Conservation (phyloP, 1,140 invertebrate species). For the Monochamus saltuarius region DNA sequence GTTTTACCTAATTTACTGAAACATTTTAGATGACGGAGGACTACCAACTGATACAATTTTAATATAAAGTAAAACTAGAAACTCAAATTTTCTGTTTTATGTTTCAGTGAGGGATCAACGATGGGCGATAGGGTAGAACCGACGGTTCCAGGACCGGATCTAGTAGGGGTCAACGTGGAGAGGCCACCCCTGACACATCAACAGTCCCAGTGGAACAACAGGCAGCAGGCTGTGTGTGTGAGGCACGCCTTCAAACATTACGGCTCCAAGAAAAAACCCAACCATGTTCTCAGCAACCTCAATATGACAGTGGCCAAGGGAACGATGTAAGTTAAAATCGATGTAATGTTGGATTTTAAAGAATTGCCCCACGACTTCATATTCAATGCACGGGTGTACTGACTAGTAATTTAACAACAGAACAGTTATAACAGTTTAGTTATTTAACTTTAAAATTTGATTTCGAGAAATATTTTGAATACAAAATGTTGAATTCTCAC, state of each 20-base stretch:
- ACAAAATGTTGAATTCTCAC: too few species aligned
- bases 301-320: conserved; percentile 91
- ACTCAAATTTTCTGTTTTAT: conserved; percentile 14
- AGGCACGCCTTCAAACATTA: conserved; percentile 82
- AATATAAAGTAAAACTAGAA: too few species aligned
- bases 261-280: conserved; percentile 79
- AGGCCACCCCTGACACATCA: conserved; percentile 54
- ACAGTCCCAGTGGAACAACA: conserved; percentile 68
- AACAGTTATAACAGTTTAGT: too few species aligned
- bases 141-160: conserved; percentile 44
- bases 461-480: too few species aligned
- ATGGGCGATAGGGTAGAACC: conserved; percentile 48
- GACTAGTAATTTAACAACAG: too few species aligned
- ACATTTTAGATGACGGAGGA: too few species aligned
- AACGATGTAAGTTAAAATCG: conserved; percentile 73
- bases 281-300: conserved; percentile 80
- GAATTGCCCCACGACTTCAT: too few species aligned
- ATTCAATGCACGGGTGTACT: too few species aligned
- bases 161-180: conserved; percentile 48
- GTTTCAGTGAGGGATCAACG: conserved; percentile 43
- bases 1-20: too few species aligned
- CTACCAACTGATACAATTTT: too few species aligned
- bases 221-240: conserved; percentile 79
- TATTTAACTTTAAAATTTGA: too few species aligned
- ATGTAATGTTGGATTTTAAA: too few species aligned